Percentiles rank a stretch among this genome's conserved stretches.
Evolutionary conservation across 30 jellyfish, hydroid and myxozoan species (phyloP).

Genomic region (Morbakka virulenta): DNA sequence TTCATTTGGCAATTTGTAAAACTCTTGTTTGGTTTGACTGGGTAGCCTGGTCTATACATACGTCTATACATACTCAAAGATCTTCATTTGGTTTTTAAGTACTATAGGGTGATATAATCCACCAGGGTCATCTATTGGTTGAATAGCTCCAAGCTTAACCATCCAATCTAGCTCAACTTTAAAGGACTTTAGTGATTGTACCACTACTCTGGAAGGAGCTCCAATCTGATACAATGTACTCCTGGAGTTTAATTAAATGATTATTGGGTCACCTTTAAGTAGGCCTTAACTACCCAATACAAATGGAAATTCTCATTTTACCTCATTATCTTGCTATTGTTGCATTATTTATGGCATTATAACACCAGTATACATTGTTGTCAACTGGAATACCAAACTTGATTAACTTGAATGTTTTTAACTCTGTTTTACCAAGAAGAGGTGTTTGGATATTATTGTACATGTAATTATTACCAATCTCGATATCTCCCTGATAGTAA

Average conservation of each 20-base stretch:
- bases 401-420: background rate
- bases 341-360: no score
- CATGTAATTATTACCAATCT: background rate
- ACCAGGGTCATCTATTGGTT: slow-evolving; percentile 22
- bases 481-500: background rate
- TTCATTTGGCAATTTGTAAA: slow-evolving; percentile 18
- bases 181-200: slow-evolving; percentile 31
- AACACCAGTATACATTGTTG: no score
- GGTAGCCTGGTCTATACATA: background rate
- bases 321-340: background rate
- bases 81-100: background rate
- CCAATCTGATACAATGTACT: slow-evolving; percentile 26
- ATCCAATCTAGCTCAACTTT: slow-evolving; percentile 37
- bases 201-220: slow-evolving; percentile 30
- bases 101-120: slow-evolving; percentile 48
- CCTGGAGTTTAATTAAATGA: background rate
- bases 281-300: slow-evolving; percentile 31
- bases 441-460: background rate
- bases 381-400: no score
- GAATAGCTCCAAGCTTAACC: slow-evolving; percentile 20
- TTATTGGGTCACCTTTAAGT: slow-evolving; percentile 43
- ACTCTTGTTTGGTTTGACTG: slow-evolving; percentile 45
- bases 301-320: background rate
- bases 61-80: slow-evolving; percentile 21
- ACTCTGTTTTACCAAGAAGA: slow-evolving; percentile 26